Conservation (phyloP, 2,797 vertebrate species). For the Crenichthys baileyi region DNA sequence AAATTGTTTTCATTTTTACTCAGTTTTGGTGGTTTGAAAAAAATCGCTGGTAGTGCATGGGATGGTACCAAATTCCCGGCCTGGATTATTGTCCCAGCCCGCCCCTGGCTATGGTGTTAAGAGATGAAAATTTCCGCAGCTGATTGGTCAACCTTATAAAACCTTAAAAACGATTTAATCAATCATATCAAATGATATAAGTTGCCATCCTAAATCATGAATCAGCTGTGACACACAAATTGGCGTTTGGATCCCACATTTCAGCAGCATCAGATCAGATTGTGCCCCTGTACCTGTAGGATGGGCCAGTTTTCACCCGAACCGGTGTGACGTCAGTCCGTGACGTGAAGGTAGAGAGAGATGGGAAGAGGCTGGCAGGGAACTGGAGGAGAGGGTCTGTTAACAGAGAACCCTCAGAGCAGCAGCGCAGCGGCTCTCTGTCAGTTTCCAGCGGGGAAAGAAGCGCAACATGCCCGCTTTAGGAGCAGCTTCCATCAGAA, state of each 20-base stretch:
- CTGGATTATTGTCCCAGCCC: too few species aligned
- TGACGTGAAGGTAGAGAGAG: neutral
- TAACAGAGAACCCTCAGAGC: neutral
- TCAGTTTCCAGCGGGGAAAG: neutral
- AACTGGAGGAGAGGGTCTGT: neutral
- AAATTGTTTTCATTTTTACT: too few species aligned
- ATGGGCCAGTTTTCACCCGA: neutral
- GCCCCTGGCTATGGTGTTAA: too few species aligned
- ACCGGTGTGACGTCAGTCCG: neutral
- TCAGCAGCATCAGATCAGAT: neutral
- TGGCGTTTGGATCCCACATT: neutral
- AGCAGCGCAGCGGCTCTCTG: neutral
- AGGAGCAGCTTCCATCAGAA: neutral
- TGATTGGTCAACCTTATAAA: too few species aligned
- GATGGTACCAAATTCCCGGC: too few species aligned
- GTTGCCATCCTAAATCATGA: too few species aligned
- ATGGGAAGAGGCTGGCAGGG: neutral
- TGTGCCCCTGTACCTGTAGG: neutral
- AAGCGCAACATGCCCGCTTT: neutral
- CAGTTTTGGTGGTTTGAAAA: too few species aligned
- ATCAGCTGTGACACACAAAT: too few species aligned
- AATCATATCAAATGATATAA: too few species aligned
- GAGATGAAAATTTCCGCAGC: too few species aligned
- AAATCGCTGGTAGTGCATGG: too few species aligned
- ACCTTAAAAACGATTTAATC: too few species aligned